Base-by-base conservation (phyloP, 2,113 vertebrate species). In the Anolis carolinensis region DNA sequence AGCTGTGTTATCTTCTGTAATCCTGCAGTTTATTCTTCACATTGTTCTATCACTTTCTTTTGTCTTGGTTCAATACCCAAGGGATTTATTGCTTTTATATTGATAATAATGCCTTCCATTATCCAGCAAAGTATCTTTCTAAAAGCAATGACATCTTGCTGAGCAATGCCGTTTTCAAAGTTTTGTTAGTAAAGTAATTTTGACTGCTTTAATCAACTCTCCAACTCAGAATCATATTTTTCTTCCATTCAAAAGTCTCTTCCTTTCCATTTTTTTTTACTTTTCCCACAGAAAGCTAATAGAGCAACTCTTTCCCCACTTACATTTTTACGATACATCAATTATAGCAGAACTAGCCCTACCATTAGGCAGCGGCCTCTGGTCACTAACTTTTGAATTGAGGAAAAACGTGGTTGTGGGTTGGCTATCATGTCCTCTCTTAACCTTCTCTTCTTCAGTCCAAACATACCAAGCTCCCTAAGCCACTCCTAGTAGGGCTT, bases 1-100 rank as follows among this genome's bases (percentile, higher is more conserved):
- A 86, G 84, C 84, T 86, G 84, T 79, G 77, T 72, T 86, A 25
- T 79, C 75, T 71, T 72, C 67, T 72, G 30, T 80, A 63, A 86
- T 79, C 67, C 76, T 18, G 9, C 34, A 36, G 7, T 36, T 50
- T 73, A 36, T 59, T 23, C 50, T 59, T 63, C 71, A 79, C 48
- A 79, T 59, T 79, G 32, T 70, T 78, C 84, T 39, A 36, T 72
- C 72, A 14, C 44, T 55, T 39, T 79, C 59, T 50, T 52, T 70
- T 27, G 76, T 71, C 27, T 32, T 50, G 79, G 25, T 62, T 86
- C 76, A 72, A 62, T 79, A 86, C 9, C 67, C 52, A 79, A 86
- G 36, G 84, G 84, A 48, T 85, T 85, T 79, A n/a, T 9, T 44
- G 67, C 65, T 67, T 77, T 39, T 79, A 55, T 48, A 59, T 1